Evolutionary conservation across 2,113 vertebrate genomes (phyloP).

Genomic region (Oxyruncus cristatus): DNA sequence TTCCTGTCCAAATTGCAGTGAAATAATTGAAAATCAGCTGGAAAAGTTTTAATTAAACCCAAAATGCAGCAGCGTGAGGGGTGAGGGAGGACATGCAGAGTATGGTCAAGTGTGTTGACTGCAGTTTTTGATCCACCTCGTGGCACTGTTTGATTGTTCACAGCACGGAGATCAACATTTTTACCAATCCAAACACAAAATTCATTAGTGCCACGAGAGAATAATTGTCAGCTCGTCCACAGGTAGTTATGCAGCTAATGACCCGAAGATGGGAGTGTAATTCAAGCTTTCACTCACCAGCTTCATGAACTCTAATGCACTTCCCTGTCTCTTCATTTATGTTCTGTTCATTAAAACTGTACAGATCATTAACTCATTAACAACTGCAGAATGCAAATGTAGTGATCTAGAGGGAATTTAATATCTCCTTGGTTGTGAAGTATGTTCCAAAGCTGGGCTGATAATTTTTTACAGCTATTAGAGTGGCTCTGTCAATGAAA

Average conservation of each 20-base stretch:
- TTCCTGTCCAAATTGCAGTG: not conserved
- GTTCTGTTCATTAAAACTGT: slow-evolving; percentile 56
- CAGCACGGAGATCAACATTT: not conserved
- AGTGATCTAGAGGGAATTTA: not conserved
- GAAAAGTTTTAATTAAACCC: not conserved
- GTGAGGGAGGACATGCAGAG: not conserved
- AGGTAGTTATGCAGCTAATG: slow-evolving; percentile 59
- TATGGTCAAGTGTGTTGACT: not conserved
- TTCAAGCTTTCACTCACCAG: slow-evolving; percentile 44
- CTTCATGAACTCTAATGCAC: not conserved
- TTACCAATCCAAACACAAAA: slow-evolving; percentile 7
- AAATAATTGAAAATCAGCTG: not conserved
- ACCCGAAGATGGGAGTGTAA: slow-evolving; percentile 28
- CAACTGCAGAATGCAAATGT: not conserved
- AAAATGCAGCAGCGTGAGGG: not conserved
- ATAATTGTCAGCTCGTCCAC: not conserved
- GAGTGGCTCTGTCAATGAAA: not conserved
- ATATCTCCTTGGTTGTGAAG: not conserved
- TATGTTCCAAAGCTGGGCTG: not conserved
- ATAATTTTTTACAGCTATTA: not conserved
- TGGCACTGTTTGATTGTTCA: not conserved
- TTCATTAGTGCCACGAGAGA: slow-evolving; percentile 7
- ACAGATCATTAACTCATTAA: slow-evolving; percentile 56
- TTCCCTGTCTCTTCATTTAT: not conserved
- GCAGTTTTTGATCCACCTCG: not conserved